phyloP scores from a whole-genome alignment of 2,888 invertebrate genomes.

The Capitulum mitella region DNA sequence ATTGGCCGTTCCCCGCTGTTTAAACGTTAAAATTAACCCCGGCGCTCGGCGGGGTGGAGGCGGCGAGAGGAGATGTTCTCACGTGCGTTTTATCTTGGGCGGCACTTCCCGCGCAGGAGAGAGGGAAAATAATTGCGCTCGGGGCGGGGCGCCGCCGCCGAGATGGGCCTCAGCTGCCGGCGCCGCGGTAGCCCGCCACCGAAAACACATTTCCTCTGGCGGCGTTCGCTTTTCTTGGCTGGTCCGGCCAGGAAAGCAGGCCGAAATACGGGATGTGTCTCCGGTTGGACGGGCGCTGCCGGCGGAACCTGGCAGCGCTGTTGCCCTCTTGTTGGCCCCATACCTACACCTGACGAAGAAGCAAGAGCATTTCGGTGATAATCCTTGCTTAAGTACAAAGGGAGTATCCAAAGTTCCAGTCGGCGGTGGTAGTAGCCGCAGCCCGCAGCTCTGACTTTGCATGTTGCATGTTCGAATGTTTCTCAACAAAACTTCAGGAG shows the following conservation, averaged over 20 bases:
- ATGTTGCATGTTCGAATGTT: too few species aligned
- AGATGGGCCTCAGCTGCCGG: background rate
- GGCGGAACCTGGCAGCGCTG: too few species aligned
- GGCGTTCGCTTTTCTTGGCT: background rate
- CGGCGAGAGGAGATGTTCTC: conserved; percentile 9
- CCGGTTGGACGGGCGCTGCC: too few species aligned
- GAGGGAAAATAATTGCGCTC: conserved; percentile 3
- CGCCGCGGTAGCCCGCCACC: conserved; percentile 10
- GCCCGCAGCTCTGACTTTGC: too few species aligned
- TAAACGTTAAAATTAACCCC: conserved; percentile 22
- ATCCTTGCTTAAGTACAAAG: too few species aligned
- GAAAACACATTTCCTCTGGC: conserved; percentile 13
- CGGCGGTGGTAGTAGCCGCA: too few species aligned
- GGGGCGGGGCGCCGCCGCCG: background rate
- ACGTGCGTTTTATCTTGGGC: conserved; percentile 21
- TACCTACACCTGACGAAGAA: too few species aligned
- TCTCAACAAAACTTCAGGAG: too few species aligned
- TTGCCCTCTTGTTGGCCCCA: too few species aligned
- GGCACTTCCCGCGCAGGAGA: background rate
- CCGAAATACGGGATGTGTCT: too few species aligned
- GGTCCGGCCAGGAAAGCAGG: background rate
- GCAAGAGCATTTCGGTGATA: too few species aligned
- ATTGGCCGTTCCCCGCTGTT: conserved; percentile 12
- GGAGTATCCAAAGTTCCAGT: too few species aligned
- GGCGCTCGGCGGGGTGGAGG: background rate